Evolutionary conservation across 2,113 vertebrate species (phyloP), one percentile per base, ranked within the genome.

Genomic region (Origma solitaria): DNA sequence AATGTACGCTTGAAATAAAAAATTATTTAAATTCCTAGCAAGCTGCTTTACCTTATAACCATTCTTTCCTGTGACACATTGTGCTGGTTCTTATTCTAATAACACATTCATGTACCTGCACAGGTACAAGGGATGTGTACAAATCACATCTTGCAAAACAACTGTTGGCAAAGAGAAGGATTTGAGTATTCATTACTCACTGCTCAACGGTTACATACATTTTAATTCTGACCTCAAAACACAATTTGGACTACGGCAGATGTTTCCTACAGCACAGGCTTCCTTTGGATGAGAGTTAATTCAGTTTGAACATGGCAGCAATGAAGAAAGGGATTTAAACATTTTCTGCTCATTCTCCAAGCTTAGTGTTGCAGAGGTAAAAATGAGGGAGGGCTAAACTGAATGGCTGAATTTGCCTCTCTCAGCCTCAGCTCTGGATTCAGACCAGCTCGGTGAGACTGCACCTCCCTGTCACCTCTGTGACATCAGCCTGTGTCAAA

Each of bases 191-290:
- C 85, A 77, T 15, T 15, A 84, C 81, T 92, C 72, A 51, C 71
- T 15, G 11, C 61, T 64, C 47, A 86, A 77, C 60, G 40, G 56
- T 83, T 88, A 81, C 72, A 70, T 44, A 78, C 82, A 81, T 73
- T 96, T 94, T 95, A 93, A 97, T 95, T 86, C 92, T 11, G 6
- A 83, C 85, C 90, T 96, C 88, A 86, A 37, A 90, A 94, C 76
- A 25, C 62, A 75, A 71, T 83, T 75, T 75, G 79, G 85, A 69
- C 68, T 44, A 49, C 0, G 23, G 92, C 85, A 97, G 95, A 90
- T 90, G 82, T 88, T 93, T 88, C 82, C 75, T 83, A 51, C 1
- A 83, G 88, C 5, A 2, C 50, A 62, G 42, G 69, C 77, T 56
- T 69, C 76, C 72, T 92, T 62, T 4, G 28, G 76, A 81, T 7